A percentile compares a stretch with the other conserved stretches of the same genome.
phyloP scores from a whole-genome alignment of 2,888 invertebrate species.

The Heterodera filipjevi region DNA sequence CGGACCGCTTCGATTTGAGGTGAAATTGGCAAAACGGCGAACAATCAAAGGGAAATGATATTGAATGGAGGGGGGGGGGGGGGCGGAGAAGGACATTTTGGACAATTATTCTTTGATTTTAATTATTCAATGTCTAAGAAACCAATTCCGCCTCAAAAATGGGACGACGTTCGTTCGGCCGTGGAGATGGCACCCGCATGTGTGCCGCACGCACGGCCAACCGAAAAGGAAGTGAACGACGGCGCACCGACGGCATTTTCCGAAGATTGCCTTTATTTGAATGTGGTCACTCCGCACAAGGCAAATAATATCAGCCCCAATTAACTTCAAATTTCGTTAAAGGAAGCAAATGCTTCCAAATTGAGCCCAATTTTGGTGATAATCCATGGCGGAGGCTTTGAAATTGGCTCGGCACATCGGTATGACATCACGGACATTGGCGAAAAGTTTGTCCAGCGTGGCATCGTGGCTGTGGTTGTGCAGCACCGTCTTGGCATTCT shows the following conservation, averaged over 20 bases:
- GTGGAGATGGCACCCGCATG: slow-evolving; percentile 34
- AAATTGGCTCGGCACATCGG: slow-evolving; percentile 31
- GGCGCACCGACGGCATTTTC: not conserved
- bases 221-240: slow-evolving; percentile 17
- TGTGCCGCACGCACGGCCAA: slow-evolving; percentile 35
- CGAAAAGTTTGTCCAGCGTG: slow-evolving; percentile 37
- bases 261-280: slow-evolving; percentile 47
- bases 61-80: no score
- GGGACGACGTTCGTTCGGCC: slow-evolving; percentile 36
- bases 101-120: no score
- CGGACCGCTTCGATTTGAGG: slow-evolving; percentile 19
- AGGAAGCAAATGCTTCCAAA: not conserved
- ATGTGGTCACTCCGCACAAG: slow-evolving; percentile 39
- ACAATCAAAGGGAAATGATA: not conserved
- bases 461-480: slow-evolving; percentile 47
- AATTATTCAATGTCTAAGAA: slow-evolving; percentile 38
- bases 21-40: not conserved
- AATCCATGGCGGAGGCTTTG: slow-evolving; percentile 43
- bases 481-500: slow-evolving; percentile 49
- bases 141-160: slow-evolving; percentile 36
- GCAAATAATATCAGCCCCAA: not conserved
- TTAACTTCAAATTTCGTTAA: not conserved
- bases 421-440: slow-evolving; percentile 40
- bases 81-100: no score
- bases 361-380: slow-evolving; percentile 33